Evolutionary conservation across 2,113 vertebrate species (phyloP), one percentile per base, ranked within the genome.

Genomic region (Okapia johnstoni): DNA sequence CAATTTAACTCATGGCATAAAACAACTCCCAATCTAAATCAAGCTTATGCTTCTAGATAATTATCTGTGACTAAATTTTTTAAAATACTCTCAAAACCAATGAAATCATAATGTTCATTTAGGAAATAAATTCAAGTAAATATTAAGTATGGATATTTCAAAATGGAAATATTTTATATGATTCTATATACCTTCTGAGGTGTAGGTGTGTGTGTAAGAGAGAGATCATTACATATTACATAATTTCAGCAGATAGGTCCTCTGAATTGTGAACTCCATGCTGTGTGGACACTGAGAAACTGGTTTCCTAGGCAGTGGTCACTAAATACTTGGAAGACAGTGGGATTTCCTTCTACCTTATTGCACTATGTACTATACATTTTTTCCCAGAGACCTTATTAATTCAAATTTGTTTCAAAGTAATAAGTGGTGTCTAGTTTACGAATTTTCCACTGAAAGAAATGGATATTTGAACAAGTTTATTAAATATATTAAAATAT

Each of bases 281-380:
- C 50, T 58, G 21, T 85, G 52, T 61, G 60, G 93, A 98, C 86
- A 96, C 36, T 30, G 93, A 87, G 46, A 12, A 94, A 93, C 81
- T 77, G 50, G 96, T 98, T 99, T 98, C 98, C 96, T 58, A 98
- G 97, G 98, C 36, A 46, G 98, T 98, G 36, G 94, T 98, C 97
- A 98, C 98, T 70, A 98, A 85, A 93, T 70, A 57, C 33, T 96
- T 79, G 60, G 58, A 83, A 98, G 87, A 88, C 55, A 97, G 14
- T 6, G 0, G 52, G 77, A 14, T 93, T 97, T 95, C 80, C 57
- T 97, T 97, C 85, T 26, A 0, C 40, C 33, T 66, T 63, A 85
- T 94, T 48, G 19, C 76, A 15, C 28, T 15, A 48, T 81, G 88
- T 63, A 55, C 85, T 96, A 11, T n/a, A 80, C 23, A 15, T 26